Evolutionary conservation across 2,113 vertebrate species (phyloP), one percentile per base, ranked within the genome.

Genomic region (Halcyon senegalensis): DNA sequence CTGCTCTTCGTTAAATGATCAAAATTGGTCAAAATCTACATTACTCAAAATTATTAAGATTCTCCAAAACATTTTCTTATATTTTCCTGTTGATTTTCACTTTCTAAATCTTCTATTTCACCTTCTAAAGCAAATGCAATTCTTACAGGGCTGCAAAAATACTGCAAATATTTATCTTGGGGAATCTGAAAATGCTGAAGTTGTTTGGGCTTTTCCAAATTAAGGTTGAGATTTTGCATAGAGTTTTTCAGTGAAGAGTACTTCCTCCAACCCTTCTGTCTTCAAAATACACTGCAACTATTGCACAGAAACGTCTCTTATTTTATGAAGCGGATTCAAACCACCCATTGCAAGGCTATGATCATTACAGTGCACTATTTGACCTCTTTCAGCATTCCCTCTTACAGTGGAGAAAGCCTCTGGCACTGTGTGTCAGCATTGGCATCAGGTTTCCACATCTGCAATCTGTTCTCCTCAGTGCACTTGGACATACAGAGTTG

Each of bases 401-500:
- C 12, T 76, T 70, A n/a, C 5, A 15, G 64, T 28, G 50, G 6
- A 84, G 31, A 44, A 81, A 66, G 60, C 13, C 35, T 33, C 37
- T 19, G 27, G 37, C 27, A 5, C 14, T 1, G 1, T 46, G 39
- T 50, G 68, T 35, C 89, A 59, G 59, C 50, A 19, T 0, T 70
- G 51, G 48, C 16, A 5, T 56, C 69, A 67, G 51, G 7, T 73
- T 41, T 70, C 50, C 24, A 13, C 30, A 30, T 41, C 64, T 84
- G 64, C 35, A 4, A 4, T 31, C 82, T 78, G 41, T 64, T 67
- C 85, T 78, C 30, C 72, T n/a, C 15, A 6, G 27, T 7, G n/a
- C 41, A 11, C 17, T 63, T 82, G 0, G 0, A n/a, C 41, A 39
- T 3, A 0, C 3, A 53, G 20, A 70, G 17, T 8, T 84, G 66